phyloP scores from a whole-genome alignment of 2,113 vertebrate species.

The Penelope pileata region DNA sequence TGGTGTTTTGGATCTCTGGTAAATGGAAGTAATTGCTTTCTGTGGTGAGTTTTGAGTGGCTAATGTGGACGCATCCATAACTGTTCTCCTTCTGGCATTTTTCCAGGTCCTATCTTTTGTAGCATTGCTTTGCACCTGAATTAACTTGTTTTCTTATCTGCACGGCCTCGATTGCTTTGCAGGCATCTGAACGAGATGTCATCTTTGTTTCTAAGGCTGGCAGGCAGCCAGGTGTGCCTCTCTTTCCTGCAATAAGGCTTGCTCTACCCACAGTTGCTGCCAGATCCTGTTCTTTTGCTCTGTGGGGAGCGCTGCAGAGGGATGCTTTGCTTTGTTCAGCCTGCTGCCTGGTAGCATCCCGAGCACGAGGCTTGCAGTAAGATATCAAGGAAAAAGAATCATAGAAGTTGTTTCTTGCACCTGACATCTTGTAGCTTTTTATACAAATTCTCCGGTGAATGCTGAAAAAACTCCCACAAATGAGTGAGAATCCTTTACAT shows the following conservation, averaged over 20 bases:
- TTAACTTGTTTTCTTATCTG: constrained; percentile 11
- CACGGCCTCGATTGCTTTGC: neutral
- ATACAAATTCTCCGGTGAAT: fast-evolving
- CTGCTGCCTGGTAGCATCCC: neutral
- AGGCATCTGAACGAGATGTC: neutral
- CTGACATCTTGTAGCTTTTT: neutral
- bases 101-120: fast-evolving
- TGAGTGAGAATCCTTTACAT: neutral
- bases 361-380: neutral
- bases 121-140: neutral
- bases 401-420: neutral
- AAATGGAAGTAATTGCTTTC: neutral
- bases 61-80: neutral
- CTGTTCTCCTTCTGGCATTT: neutral
- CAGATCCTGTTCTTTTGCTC: neutral
- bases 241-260: neutral
- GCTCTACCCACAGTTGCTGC: neutral
- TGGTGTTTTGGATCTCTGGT: neutral
- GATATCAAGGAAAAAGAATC: too few relatives aligned
- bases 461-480: fast-evolving
- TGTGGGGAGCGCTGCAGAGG: neutral
- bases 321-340: neutral
- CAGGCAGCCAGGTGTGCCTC: constrained; percentile 19
- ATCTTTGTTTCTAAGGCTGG: neutral
- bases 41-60: neutral